These are phyloP conservation scores for Ictidomys tridecemlineatus DNA, from an alignment of 2,113 vertebrate genomes.

Conservation along the genomic window DNA sequence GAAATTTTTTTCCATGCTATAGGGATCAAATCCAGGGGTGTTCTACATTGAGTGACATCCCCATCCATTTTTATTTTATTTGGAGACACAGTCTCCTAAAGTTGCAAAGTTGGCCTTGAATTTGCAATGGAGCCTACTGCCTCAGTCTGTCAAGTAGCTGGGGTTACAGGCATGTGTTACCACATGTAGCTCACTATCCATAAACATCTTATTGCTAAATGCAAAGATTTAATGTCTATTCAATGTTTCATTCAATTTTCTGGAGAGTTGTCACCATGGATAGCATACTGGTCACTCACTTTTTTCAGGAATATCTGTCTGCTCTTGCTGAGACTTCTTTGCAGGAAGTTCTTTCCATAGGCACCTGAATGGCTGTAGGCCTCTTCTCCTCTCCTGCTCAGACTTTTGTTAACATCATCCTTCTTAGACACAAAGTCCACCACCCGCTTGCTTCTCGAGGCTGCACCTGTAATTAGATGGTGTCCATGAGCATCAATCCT, in stretches of 20 bases:
- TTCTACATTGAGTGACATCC: no score
- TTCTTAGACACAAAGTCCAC: fast-evolving
- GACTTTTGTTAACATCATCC: background rate
- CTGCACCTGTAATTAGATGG: background rate
- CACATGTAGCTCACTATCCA: background rate
- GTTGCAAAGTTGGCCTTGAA: no score
- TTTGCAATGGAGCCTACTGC: no score
- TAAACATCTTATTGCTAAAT: background rate
- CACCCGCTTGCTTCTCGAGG: background rate
- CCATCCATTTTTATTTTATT: no score
- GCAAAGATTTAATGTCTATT: background rate
- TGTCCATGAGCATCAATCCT: no score
- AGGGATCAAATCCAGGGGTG: no score
- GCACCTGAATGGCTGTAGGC: background rate
- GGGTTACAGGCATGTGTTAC: no score
- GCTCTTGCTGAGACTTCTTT: background rate
- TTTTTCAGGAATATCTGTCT: background rate
- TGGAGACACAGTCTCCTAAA: no score
- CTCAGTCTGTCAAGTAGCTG: no score
- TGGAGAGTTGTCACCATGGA: background rate
- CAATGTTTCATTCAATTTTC: background rate
- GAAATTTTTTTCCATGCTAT: no score
- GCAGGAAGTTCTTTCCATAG: background rate
- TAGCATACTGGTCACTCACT: background rate
- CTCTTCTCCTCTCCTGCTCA: background rate